These are phyloP conservation scores for Frankliniella intonsa DNA, from an alignment of 2,888 invertebrate genomes.

Conservation along the genomic window DNA sequence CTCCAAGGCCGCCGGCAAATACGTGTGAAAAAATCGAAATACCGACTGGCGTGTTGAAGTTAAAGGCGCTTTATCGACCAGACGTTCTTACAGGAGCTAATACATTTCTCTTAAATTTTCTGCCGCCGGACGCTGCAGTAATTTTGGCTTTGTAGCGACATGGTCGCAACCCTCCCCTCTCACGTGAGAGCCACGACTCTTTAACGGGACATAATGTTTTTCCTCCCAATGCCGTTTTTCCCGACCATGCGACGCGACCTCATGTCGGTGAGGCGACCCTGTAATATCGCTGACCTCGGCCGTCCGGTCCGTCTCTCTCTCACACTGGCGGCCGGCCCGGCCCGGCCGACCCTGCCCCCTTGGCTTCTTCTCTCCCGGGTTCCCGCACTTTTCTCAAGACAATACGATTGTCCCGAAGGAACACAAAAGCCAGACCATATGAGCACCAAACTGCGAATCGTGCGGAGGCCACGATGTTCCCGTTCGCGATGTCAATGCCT, in stretches of 20 bases:
- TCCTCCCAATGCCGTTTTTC: no score
- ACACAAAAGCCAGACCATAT: neutral
- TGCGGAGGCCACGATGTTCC: neutral
- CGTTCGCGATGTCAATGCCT: neutral
- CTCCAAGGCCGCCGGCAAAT: neutral
- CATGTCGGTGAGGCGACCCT: no score
- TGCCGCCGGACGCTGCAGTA: neutral
- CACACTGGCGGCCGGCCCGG: no score
- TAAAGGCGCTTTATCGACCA: no score
- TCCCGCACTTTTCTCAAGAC: conserved; percentile 19
- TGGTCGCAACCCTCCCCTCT: neutral
- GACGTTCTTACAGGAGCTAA: neutral
- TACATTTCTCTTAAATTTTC: neutral
- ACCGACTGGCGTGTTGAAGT: no score
- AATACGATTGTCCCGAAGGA: neutral
- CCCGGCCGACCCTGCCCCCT: neutral
- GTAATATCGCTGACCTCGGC: neutral
- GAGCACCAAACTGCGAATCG: neutral
- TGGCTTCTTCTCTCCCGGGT: neutral
- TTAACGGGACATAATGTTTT: neutral
- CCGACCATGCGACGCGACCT: no score
- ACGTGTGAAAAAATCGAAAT: neutral
- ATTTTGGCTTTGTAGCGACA: no score
- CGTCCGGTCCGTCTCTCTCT: neutral
- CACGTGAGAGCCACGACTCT: neutral